Conservation (phyloP, 2,888 invertebrate species). For the Brachyptera putata region DNA sequence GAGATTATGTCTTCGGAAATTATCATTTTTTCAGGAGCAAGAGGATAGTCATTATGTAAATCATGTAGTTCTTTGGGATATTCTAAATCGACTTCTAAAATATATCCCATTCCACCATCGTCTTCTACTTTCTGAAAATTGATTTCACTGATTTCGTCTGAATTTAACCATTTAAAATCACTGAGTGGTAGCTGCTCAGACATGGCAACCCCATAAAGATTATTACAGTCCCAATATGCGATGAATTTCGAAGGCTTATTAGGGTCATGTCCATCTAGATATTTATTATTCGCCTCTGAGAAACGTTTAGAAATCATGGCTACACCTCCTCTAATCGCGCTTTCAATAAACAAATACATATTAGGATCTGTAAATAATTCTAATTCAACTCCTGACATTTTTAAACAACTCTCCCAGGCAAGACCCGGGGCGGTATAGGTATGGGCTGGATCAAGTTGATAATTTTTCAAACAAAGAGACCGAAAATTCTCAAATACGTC, state of each 20-base stretch:
- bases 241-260: slow-evolving; percentile 34
- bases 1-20: no score
- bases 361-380: slow-evolving; percentile 41
- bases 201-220: slow-evolving; percentile 35
- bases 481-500: slow-evolving; percentile 41
- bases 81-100: slow-evolving; percentile 45
- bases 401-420: slow-evolving; percentile 41
- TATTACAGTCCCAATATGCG: slow-evolving; percentile 38
- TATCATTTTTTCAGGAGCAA: slow-evolving; percentile 33
- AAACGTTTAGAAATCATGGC: slow-evolving; percentile 39
- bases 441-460: slow-evolving; percentile 39
- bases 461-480: slow-evolving; percentile 34
- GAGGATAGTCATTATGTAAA: slow-evolving; percentile 39
- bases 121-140: slow-evolving; percentile 20
- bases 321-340: slow-evolving; percentile 39
- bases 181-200: slow-evolving; percentile 36
- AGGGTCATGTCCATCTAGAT: slow-evolving; percentile 38
- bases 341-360: slow-evolving; percentile 39
- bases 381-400: slow-evolving; percentile 38
- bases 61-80: slow-evolving; percentile 43
- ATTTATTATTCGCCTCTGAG: slow-evolving; percentile 41
- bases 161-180: slow-evolving; percentile 38
- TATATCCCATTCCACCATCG: slow-evolving; percentile 38
- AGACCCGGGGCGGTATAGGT: slow-evolving; percentile 41
- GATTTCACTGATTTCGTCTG: slow-evolving; percentile 26